These are phyloP conservation scores for Muscina levida DNA, from an alignment of 2,888 invertebrate genomes.

Conservation along the genomic window DNA sequence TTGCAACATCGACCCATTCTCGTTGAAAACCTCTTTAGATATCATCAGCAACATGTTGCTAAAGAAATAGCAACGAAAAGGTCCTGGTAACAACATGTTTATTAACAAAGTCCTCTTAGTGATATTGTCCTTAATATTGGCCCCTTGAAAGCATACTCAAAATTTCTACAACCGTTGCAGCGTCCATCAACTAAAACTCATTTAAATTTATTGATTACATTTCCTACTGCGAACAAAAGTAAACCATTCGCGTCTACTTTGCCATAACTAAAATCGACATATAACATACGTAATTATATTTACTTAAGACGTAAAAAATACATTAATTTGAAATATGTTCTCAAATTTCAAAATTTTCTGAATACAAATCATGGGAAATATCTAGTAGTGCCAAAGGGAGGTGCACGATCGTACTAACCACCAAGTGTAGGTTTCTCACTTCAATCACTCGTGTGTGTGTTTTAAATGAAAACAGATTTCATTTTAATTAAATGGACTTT, in stretches of 20 bases:
- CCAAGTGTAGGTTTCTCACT: constrained; percentile 12
- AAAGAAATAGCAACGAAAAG: no score
- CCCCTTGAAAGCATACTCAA: no score
- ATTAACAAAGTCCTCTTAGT: no score
- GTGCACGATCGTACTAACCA: neutral
- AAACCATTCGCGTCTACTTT: neutral
- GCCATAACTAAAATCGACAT: neutral
- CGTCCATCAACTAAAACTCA: no score
- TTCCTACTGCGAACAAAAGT: no score
- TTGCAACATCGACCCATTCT: no score
- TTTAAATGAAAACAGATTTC: constrained; percentile 18
- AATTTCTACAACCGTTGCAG: neutral
- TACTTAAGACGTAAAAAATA: constrained; percentile 12
- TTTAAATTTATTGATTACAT: constrained; percentile 37
- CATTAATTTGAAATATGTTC: constrained; percentile 25
- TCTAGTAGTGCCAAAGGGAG: no score
- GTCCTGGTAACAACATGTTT: no score
- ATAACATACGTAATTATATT: constrained; percentile 16
- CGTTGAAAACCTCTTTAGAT: no score
- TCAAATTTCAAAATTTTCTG: constrained; percentile 45
- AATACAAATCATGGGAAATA: constrained; percentile 16
- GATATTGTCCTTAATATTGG: no score
- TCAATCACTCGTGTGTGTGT: neutral
- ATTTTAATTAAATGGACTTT: constrained; percentile 46
- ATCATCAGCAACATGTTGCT: no score